Base-by-base conservation (phyloP, 2,888 invertebrate genomes). In the Podotricha telesiphe region DNA sequence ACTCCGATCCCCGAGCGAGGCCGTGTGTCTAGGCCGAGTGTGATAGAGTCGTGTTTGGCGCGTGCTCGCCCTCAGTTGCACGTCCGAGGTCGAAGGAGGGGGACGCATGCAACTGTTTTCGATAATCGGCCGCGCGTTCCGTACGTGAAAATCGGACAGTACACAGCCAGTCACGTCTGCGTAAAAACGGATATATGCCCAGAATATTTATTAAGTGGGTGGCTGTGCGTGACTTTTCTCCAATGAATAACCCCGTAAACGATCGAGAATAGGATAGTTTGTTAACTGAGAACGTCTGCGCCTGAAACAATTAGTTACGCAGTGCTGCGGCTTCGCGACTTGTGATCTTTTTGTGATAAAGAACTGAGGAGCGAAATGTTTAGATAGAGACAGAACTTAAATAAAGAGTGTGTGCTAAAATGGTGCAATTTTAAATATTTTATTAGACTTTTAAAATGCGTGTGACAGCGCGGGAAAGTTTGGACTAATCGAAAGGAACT, bases 171-270 rank as follows among this genome's bases (percentile, higher is more conserved):
- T 92, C 93, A 93, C 93, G 93, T 93, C 87, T 91, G 85, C 91
- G 92, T 91, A 92, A 92, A 93, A 93, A 92, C 91, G 92, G 93
- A 93, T 93, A 93, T 93, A 93, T 93, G 94, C 93, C 93, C 92
- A 90, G 94, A 94, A 94, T 94, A 94, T 94, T 94, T 94, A 94
- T 94, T 91, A 91, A 90, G 92, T 91, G 93, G 91, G 92, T 91
- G 93, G 91, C 81, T 89, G 91, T 90, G 93, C 93, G 92, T 92
- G 92, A 92, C 93, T 91, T 92, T 90, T 91, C 92, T 91, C 90
- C 82, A 82, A 90, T 86, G 91, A 86, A 87, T 89, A 87, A 88
- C 83, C 84, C 87, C 82, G 86, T 86, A 88, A 89, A 89, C 84
- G 88, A 88, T 89, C 83, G 82, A 53, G 86, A 90, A 91, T 88